Percentiles rank a stretch among this genome's conserved stretches.
phyloP scores from a whole-genome alignment of 2,797 vertebrate species.

The Galagoides demidoff region DNA sequence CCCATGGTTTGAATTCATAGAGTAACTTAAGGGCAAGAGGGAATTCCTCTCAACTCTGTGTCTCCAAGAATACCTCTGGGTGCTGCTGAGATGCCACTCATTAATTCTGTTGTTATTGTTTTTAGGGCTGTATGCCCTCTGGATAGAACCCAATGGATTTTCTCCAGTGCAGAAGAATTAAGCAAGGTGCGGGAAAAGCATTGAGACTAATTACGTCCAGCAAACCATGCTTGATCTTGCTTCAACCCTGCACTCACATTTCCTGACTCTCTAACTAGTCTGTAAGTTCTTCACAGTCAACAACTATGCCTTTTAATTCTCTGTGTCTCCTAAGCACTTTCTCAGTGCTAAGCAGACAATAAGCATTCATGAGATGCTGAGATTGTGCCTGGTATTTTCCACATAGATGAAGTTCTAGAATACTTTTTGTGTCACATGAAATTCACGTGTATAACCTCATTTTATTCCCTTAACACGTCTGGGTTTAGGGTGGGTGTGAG shows the following conservation, averaged over 20 bases:
- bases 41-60: conserved; percentile 62
- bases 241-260: not conserved
- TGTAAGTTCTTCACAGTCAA: not conserved
- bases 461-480: not conserved
- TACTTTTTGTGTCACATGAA: not conserved
- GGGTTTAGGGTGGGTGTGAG: not conserved
- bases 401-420: conserved; percentile 5
- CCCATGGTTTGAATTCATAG: conserved; percentile 70
- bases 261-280: not conserved
- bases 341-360: not conserved
- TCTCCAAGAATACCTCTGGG: conserved; percentile 66
- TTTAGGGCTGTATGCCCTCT: conserved; percentile 49
- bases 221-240: not conserved
- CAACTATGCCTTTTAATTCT: not conserved
- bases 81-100: conserved; percentile 23
- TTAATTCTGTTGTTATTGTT: conserved; percentile 54
- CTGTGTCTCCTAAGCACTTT: not conserved
- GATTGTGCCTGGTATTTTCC: not conserved
- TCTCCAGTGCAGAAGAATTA: conserved; percentile 71
- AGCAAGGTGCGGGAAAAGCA: conserved; percentile 26
- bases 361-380: not conserved
- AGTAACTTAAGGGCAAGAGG: conserved; percentile 66
- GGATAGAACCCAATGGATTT: conserved; percentile 65
- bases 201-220: conserved; percentile 45
- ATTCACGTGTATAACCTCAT: not conserved